Evolutionary conservation across 2,797 vertebrate genomes (phyloP), one percentile per base, ranked within the genome.

Genomic region (Spea hammondii): DNA sequence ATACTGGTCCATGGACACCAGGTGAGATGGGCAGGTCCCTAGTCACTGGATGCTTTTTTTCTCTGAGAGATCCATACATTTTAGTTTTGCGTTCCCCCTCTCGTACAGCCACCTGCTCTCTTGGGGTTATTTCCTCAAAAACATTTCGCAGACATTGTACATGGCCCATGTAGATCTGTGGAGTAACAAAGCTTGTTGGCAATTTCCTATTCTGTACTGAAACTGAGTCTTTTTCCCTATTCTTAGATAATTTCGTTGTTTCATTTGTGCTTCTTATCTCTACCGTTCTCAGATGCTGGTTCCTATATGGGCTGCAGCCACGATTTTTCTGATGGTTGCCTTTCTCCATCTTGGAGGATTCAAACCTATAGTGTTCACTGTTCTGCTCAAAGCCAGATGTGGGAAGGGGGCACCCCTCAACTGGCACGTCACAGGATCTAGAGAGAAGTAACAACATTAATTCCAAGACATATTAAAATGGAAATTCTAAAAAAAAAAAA

Each of bases 1-100:
- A 93, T 67, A 93, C 48, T 54, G 92, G 92, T 1, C 85, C 79
- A 0, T 93, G 91, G 0, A 80, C 67, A 50, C 83, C 57, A 57
- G 84, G 88, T 79, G 82, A 79, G 83, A 49, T 78, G 65, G 4
- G 83, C 49, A 60, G 4, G 54, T 1, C 65, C 82, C 4, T 0
- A 0, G 86, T 64, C 54, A 74, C 4, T 0, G 84, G 66, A n/a
- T 1, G 70, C 0, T 78, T 83, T 6, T 75, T 79, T 2, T 5
- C 79, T 0, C 60, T 1, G 7, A 59, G 51, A 46, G 77, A 7
- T 48, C 10, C 55, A 0, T 0, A 62, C 65, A 57, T 4, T 70
- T 79, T 72, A 47, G 79, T 14, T 64, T 87, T 88, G 65, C 80
- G 17, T 62, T 74, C 69, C 10, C 79, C 74, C 60, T 44, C 70